Conservation (phyloP, 2,113 vertebrate species). For the Sinocyclocheilus anshuiensis region DNA sequence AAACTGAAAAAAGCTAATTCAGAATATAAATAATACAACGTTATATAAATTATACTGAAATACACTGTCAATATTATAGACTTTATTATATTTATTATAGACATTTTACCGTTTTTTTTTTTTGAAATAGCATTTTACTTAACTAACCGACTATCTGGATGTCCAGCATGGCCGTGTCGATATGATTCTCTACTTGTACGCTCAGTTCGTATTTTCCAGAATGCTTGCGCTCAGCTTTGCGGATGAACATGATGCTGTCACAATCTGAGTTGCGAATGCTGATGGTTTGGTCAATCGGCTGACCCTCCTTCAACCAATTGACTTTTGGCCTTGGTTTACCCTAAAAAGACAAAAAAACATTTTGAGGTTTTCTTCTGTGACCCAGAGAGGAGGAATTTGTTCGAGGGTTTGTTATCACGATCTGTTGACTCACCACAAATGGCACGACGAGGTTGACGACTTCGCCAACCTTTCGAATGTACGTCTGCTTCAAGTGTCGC, state of each 20-base stretch:
- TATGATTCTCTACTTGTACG: conserved; percentile 89
- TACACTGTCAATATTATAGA: neutral
- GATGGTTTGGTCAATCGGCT: conserved; percentile 84
- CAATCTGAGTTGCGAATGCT: conserved; percentile 95
- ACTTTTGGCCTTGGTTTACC: conserved; percentile 93
- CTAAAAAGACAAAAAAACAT: conserved; percentile 63
- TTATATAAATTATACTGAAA: neutral
- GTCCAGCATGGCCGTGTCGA: conserved; percentile 85
- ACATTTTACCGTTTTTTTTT: neutral
- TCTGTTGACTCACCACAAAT: conserved; percentile 81
- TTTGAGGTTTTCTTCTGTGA: neutral
- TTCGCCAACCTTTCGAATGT: conserved; percentile 91
- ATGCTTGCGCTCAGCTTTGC: conserved; percentile 91
- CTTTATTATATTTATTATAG: too few species aligned
- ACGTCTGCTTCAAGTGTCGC: conserved; percentile 95
- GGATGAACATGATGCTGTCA: conserved; percentile 96
- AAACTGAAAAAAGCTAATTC: neutral
- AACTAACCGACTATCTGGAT: conserved; percentile 93
- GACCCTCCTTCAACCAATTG: conserved; percentile 89
- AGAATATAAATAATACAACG: neutral
- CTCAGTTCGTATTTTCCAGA: conserved; percentile 92
- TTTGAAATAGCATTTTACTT: neutral
- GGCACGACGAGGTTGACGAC: conserved; percentile 95
- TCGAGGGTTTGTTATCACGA: neutral
- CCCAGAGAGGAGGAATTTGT: neutral